Percentiles rank a stretch among this genome's conserved stretches.
These are phyloP conservation scores for Eubasilissa splendida DNA, from an alignment of 2,888 invertebrate species.

Conservation along the genomic window DNA sequence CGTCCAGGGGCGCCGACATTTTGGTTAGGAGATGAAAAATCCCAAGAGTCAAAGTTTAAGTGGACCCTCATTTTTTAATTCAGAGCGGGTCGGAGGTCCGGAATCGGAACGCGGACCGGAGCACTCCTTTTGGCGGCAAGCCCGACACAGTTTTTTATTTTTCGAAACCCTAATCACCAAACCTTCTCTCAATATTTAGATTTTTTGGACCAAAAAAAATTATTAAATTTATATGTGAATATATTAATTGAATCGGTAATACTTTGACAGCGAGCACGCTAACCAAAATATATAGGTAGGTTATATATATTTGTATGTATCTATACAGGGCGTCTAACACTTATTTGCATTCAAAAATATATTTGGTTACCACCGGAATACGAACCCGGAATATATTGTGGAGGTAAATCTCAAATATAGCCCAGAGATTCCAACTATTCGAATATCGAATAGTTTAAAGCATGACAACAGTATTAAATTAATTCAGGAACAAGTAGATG, in stretches of 20 bases:
- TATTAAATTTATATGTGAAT: background rate
- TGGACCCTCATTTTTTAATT: constrained; percentile 23
- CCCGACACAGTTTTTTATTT: background rate
- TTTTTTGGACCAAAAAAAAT: background rate
- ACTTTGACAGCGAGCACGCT: background rate
- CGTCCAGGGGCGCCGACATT: constrained; percentile 35
- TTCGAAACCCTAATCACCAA: background rate
- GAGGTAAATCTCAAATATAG: too few relatives aligned
- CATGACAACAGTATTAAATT: too few relatives aligned
- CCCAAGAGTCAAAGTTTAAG: background rate
- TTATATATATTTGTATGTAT: too few relatives aligned
- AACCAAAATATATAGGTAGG: too few relatives aligned
- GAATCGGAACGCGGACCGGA: background rate
- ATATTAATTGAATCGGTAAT: background rate
- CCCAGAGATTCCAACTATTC: too few relatives aligned
- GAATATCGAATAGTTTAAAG: too few relatives aligned
- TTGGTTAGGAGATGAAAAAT: constrained; percentile 21
- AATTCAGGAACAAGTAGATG: too few relatives aligned
- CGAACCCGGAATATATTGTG: too few relatives aligned
- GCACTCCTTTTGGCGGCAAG: constrained; percentile 12
- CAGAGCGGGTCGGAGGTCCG: constrained; percentile 22
- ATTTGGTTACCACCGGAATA: too few relatives aligned
- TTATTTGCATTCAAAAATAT: too few relatives aligned
- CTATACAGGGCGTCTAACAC: too few relatives aligned
- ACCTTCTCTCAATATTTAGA: background rate